Percentiles rank a stretch among this genome's conserved stretches.
Conservation (phyloP, 2,888 invertebrate species). For the Cylindroiulus punctatus region DNA sequence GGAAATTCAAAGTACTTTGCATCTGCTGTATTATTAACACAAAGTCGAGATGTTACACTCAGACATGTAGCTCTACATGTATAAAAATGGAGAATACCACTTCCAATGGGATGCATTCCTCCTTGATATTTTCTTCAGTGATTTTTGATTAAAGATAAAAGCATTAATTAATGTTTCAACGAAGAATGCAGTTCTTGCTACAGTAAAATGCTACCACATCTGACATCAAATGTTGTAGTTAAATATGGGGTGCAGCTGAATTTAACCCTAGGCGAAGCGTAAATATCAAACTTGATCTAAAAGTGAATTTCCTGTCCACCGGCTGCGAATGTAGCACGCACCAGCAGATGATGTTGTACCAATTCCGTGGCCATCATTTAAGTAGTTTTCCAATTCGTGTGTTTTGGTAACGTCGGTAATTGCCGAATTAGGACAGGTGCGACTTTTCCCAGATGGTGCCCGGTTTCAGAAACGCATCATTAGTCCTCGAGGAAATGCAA, state of each 20-base stretch:
- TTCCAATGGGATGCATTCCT: too few relatives aligned
- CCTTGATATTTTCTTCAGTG: too few relatives aligned
- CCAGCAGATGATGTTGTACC: neutral
- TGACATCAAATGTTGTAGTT: neutral
- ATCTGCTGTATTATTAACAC: too few relatives aligned
- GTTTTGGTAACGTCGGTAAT: slow-evolving; percentile 5
- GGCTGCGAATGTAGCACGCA: neutral
- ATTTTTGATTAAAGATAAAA: too few relatives aligned
- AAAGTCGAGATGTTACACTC: too few relatives aligned
- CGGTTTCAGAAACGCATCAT: slow-evolving; percentile 14
- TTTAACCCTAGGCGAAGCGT: neutral
- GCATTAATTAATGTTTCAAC: too few relatives aligned
- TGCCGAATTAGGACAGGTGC: slow-evolving; percentile 42
- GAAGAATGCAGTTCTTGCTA: too few relatives aligned
- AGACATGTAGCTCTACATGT: too few relatives aligned
- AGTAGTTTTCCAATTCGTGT: slow-evolving; percentile 32
- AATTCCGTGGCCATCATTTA: neutral
- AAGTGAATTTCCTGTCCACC: neutral
- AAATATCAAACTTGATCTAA: neutral
- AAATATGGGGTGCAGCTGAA: neutral
- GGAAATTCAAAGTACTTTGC: too few relatives aligned
- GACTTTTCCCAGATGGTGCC: slow-evolving; percentile 34
- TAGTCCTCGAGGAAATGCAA: slow-evolving; percentile 2
- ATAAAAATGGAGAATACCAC: too few relatives aligned
- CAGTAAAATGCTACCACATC: too few relatives aligned